These are phyloP conservation scores for Heliconius hermathena DNA, from an alignment of 1,140 invertebrate species.

Conservation along the genomic window DNA sequence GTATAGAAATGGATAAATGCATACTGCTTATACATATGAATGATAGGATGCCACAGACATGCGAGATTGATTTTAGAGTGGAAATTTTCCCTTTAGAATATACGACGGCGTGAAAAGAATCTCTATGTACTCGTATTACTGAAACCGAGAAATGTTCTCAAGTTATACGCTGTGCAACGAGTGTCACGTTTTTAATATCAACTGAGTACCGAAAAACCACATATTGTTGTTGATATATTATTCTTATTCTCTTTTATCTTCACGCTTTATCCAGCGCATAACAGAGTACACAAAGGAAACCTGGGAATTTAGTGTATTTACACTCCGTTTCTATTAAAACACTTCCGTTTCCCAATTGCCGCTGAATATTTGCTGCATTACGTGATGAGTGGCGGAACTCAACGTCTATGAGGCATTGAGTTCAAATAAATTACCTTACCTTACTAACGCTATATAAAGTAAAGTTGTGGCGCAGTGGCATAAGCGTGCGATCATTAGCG, in stretches of 20 bases:
- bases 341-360: too few relatives aligned
- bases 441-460: too few relatives aligned
- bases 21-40: background rate
- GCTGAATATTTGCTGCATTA: background rate
- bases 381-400: background rate
- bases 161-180: background rate
- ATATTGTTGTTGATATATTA: background rate
- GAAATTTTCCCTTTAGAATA: slow-evolving; percentile 4
- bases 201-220: background rate
- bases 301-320: too few relatives aligned
- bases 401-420: background rate
- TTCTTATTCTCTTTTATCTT: background rate
- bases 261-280: background rate
- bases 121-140: background rate
- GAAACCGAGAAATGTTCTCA: background rate
- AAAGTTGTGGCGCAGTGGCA: too few relatives aligned
- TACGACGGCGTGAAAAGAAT: background rate
- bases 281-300: too few relatives aligned
- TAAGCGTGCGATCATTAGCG: too few relatives aligned
- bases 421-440: too few relatives aligned
- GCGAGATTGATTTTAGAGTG: slow-evolving; percentile 8
- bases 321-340: too few relatives aligned
- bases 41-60: background rate
- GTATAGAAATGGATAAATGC: background rate
- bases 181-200: slow-evolving; percentile 12